phyloP scores from a whole-genome alignment of 2,113 vertebrate genomes.

The Cephalopterus ornatus region DNA sequence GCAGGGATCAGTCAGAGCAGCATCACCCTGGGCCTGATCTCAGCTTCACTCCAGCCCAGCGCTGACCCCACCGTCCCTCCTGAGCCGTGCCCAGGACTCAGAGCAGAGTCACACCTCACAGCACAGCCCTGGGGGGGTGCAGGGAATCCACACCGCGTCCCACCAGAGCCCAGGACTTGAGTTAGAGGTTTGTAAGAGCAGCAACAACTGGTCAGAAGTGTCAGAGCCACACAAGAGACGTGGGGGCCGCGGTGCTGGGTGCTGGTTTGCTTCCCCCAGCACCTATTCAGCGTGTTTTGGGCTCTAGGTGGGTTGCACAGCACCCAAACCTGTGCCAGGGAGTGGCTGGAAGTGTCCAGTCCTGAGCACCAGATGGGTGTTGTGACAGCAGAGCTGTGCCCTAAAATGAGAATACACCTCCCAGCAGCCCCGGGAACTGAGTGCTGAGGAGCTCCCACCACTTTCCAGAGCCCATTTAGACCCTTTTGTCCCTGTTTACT shows the following conservation, averaged over 20 bases:
- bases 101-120: neutral
- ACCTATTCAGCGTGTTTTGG: fast-evolving
- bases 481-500: neutral
- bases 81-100: neutral
- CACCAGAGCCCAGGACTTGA: neutral
- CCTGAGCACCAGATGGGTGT: neutral
- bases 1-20: neutral
- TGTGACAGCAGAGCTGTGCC: neutral
- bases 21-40: neutral
- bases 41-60: neutral
- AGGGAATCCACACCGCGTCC: no score
- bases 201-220: neutral
- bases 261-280: neutral
- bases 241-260: fast-evolving
- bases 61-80: neutral
- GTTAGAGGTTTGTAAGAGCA: no score
- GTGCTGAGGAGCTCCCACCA: neutral
- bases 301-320: neutral
- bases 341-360: neutral
- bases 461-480: neutral
- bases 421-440: neutral
- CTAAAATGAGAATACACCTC: neutral
- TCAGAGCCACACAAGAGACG: neutral
- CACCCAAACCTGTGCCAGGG: neutral
- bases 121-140: neutral